phyloP scores from a whole-genome alignment of 2,797 vertebrate species.

The Jordanella pulchra region DNA sequence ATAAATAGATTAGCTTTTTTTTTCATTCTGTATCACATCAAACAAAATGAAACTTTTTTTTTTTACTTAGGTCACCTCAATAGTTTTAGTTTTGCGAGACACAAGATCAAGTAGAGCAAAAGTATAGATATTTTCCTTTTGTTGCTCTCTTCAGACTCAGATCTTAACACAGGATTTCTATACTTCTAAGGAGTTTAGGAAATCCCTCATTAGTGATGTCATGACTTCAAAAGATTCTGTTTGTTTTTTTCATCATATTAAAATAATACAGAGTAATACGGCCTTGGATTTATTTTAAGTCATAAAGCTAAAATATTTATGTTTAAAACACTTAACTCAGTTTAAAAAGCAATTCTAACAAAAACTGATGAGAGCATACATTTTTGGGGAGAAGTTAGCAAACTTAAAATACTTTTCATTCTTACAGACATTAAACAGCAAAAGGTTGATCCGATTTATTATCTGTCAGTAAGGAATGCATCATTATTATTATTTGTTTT shows the following conservation, averaged over 20 bases:
- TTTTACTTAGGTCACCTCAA: too few species aligned
- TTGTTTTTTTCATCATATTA: background rate
- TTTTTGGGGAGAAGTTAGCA: too few species aligned
- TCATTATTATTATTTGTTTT: too few species aligned
- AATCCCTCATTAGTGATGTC: background rate
- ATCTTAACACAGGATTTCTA: background rate
- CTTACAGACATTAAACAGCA: background rate
- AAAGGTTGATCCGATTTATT: background rate
- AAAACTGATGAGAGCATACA: too few species aligned
- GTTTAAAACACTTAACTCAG: background rate
- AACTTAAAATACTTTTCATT: background rate
- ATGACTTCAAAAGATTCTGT: background rate
- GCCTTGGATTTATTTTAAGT: background rate
- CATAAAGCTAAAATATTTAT: background rate
- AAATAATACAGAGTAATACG: background rate
- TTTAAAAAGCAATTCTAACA: background rate
- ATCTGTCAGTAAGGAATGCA: background rate
- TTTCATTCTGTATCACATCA: background rate
- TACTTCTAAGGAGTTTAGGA: background rate
- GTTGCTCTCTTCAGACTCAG: too few species aligned
- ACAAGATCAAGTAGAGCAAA: too few species aligned
- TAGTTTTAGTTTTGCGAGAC: too few species aligned
- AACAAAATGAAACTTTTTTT: background rate
- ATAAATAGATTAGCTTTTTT: background rate
- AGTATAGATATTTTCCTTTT: too few species aligned